Evolutionary conservation across 2,888 invertebrate species (phyloP), one percentile per base, ranked within the genome.

Genomic region (Limenitis camilla): DNA sequence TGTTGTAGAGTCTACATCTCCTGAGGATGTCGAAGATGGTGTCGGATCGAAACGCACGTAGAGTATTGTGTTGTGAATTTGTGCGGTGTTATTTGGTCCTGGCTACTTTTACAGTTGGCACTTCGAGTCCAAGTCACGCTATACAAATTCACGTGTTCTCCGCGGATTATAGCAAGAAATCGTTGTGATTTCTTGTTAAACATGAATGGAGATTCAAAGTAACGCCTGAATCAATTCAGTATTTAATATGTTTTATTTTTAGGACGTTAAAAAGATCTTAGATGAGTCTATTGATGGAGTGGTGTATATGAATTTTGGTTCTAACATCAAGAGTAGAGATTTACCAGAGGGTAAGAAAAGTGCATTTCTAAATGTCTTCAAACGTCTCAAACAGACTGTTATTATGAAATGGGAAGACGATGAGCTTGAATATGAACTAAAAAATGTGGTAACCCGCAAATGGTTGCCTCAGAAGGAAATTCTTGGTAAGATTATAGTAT

Each of bases 381-480:
- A 86, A 1, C 83, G 81, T 52, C 62, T 92, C 0, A 90, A 91
- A 57, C 90, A 92, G 56, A 89, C 85, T 3, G 89, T 93, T 0
- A 64, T 93, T 9, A 92, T 92, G 92, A 92, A 93, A 76, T 93
- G 91, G 90, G 92, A 92, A 58, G 88, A 89, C 0, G 83, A 89
- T 10, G 71, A 74, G 4, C 64, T 90, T n/a, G 81, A 85, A 3
- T 87, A 88, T 31, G 83, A 88, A 62, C 85, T 91, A 0, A 63
- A 78, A 0, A 92, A 92, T 66, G 79, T 93, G 0, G 75, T 88
- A 42, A 74, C 89, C 6, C 74, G 81, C 52, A 89, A 90, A 59
- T 93, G 93, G 93, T 66, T 93, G 33, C 93, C 93, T 0, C 93
- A 93, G 65, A 89, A 89, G 56, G 91, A 91, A 60, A 88, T 92